Percentiles rank a stretch among this genome's conserved stretches.
Evolutionary conservation across 2,888 invertebrate species (phyloP).

Genomic region (Athrips mouffetella): DNA sequence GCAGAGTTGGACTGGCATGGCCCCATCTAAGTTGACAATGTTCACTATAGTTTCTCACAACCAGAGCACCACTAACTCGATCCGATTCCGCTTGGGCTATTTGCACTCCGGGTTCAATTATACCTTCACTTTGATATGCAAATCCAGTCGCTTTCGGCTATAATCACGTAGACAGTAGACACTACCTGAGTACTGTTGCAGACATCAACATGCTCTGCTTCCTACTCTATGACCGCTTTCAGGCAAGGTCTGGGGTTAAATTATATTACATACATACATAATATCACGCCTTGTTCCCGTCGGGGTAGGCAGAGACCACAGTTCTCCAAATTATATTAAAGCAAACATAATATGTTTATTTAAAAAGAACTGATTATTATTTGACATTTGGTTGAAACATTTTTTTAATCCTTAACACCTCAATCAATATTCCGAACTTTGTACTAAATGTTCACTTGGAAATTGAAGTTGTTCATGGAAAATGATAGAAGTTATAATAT

Average conservation of each 20-base stretch:
- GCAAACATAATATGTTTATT: too few relatives aligned
- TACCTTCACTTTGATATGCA: conserved; percentile 74
- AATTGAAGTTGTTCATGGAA: conserved; percentile 29
- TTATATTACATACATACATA: too few relatives aligned
- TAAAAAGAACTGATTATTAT: too few relatives aligned
- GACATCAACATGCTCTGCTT: conserved; percentile 49
- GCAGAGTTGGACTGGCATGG: conserved; percentile 23
- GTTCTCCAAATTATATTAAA: too few relatives aligned
- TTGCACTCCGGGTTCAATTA: conserved; percentile 73
- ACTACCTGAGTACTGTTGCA: conserved; percentile 60
- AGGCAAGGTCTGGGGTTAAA: too few relatives aligned
- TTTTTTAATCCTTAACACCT: neutral
- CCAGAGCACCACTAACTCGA: conserved; percentile 66
- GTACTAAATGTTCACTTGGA: conserved; percentile 19
- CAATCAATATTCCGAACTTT: neutral
- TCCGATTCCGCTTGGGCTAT: conserved; percentile 72
- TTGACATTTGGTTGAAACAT: too few relatives aligned
- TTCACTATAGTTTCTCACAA: conserved; percentile 42
- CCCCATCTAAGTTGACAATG: conserved; percentile 33
- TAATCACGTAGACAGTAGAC: conserved; percentile 72
- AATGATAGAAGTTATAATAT: conserved; percentile 25
- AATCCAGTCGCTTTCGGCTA: conserved; percentile 70
- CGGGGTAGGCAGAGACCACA: too few relatives aligned
- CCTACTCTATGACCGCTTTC: conserved; percentile 20
- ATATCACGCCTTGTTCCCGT: too few relatives aligned